A percentile compares a stretch with the other conserved stretches of the same genome.
phyloP scores from a whole-genome alignment of 2,797 vertebrate species.

The Naso thynnoides region DNA sequence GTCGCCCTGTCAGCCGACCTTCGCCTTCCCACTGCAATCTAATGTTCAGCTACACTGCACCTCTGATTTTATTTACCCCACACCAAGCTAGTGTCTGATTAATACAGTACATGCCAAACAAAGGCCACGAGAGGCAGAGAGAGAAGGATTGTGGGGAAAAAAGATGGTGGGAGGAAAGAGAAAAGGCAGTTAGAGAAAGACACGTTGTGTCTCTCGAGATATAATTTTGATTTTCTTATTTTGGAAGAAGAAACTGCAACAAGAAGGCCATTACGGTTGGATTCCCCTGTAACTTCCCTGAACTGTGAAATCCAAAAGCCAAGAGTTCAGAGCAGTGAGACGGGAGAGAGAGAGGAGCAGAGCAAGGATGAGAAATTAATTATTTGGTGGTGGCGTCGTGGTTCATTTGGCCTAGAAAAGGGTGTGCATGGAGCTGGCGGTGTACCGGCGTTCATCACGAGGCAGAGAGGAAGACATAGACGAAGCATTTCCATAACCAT shows the following conservation, averaged over 20 bases:
- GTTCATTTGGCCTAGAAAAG: conserved; percentile 61
- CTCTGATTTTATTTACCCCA: conserved; percentile 40
- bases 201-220: conserved; percentile 23
- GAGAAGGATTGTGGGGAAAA: neutral
- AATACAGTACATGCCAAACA: conserved; percentile 9
- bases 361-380: conserved; percentile 60
- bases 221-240: conserved; percentile 44
- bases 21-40: conserved; percentile 29
- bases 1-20: neutral
- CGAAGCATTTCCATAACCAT: conserved; percentile 17
- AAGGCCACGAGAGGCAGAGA: neutral
- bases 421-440: conserved; percentile 19
- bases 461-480: conserved; percentile 12
- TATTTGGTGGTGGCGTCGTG: conserved; percentile 58
- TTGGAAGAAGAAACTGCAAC: conserved; percentile 45
- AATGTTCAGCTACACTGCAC: conserved; percentile 39
- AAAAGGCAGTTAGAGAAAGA: neutral
- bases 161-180: neutral
- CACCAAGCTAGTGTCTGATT: conserved; percentile 23
- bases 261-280: conserved; percentile 46
- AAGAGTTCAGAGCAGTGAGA: conserved; percentile 39
- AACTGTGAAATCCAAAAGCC: conserved; percentile 61
- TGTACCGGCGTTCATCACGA: conserved; percentile 28
- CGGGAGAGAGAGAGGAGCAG: neutral
- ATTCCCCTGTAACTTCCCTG: conserved; percentile 49